Percentiles rank a stretch among this genome's conserved stretches.
Evolutionary conservation across 2,888 invertebrate genomes (phyloP).

Genomic region (Podabrus alpinus): DNA sequence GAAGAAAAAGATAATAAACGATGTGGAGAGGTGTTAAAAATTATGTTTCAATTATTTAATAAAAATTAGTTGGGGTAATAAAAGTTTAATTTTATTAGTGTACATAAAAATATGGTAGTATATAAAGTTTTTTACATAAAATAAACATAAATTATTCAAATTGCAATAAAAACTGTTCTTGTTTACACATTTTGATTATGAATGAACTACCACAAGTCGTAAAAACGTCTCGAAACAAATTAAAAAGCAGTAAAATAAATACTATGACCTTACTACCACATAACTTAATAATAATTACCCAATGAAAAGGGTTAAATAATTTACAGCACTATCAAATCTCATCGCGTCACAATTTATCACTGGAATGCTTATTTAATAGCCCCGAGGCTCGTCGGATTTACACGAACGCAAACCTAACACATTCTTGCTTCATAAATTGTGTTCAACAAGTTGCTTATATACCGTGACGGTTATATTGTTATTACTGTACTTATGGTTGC

Average conservation of each 20-base stretch:
- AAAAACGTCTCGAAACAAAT: constrained; percentile 34
- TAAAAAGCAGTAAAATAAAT: constrained; percentile 45
- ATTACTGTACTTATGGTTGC: constrained; percentile 58
- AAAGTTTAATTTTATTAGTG: neutral
- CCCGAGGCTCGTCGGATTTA: constrained; percentile 50
- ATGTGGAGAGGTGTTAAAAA: neutral
- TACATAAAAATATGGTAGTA: neutral
- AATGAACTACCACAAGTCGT: constrained; percentile 22
- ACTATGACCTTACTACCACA: constrained; percentile 43
- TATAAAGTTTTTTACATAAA: neutral
- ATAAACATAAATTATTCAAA: constrained; percentile 3
- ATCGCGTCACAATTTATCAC: constrained; percentile 58
- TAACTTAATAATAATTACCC: constrained; percentile 56
- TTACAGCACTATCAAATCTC: constrained; percentile 58
- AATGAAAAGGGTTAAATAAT: constrained; percentile 57
- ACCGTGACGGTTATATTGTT: constrained; percentile 57
- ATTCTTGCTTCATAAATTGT: constrained; percentile 57
- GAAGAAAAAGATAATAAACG: neutral
- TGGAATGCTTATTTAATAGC: constrained; percentile 57
- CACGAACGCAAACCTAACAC: constrained; percentile 49
- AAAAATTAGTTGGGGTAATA: constrained; percentile 1
- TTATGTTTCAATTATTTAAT: neutral
- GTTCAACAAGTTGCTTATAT: constrained; percentile 59
- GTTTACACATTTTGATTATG: constrained; percentile 5
- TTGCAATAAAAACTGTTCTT: constrained; percentile 4